phyloP scores from a whole-genome alignment of 1,140 invertebrate species.

The Pogonognathellus flavescens region DNA sequence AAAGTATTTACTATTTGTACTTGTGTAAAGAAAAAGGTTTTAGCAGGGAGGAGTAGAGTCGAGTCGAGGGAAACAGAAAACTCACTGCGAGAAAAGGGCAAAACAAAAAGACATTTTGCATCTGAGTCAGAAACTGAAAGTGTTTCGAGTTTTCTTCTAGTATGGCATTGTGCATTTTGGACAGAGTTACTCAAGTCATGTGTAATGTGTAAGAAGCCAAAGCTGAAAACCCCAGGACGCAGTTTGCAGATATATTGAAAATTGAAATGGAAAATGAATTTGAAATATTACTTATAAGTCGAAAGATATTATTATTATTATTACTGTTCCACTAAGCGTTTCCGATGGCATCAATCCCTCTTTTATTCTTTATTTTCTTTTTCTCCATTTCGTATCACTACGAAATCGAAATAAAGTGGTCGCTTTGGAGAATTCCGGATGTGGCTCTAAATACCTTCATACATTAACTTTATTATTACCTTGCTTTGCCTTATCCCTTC shows the following conservation, averaged over 20 bases:
- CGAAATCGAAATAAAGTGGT: neutral
- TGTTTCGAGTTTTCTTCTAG: too few species aligned
- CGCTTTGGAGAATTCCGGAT: slow-evolving; percentile 12
- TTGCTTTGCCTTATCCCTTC: neutral
- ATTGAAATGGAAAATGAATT: slow-evolving; percentile 47
- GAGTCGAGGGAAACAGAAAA: neutral
- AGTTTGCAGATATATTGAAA: slow-evolving; percentile 4
- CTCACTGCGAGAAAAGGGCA: neutral
- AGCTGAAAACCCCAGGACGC: neutral
- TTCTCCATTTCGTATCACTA: neutral
- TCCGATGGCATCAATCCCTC: neutral
- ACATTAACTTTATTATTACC: slow-evolving; percentile 39
- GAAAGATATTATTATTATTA: slow-evolving; percentile 11
- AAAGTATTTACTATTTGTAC: neutral
- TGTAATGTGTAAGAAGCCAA: neutral
- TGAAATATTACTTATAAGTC: slow-evolving; percentile 31
- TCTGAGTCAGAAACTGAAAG: too few species aligned
- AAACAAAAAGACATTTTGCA: neutral
- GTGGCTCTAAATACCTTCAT: slow-evolving; percentile 41
- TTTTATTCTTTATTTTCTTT: neutral
- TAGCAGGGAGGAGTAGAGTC: neutral
- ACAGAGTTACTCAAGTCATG: too few species aligned
- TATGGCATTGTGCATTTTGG: too few species aligned
- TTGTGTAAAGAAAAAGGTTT: slow-evolving; percentile 4
- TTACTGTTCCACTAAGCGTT: neutral